Evolutionary conservation across 2,113 vertebrate genomes (phyloP), one percentile per base, ranked within the genome.

Genomic region (Stictonetta naevosa): DNA sequence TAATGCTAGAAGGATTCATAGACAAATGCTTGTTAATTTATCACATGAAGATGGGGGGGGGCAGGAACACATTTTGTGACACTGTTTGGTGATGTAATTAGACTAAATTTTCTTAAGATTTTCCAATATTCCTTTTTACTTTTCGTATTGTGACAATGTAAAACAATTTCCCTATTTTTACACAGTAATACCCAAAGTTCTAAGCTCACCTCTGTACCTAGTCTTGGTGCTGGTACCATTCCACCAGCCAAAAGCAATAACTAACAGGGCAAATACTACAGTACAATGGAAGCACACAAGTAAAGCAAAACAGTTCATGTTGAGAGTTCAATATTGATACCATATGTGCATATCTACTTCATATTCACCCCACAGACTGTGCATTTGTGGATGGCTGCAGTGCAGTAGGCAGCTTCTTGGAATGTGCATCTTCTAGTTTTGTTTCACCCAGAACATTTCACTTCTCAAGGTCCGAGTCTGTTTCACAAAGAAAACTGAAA

Each of bases 341-440:
- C 0, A 0, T 25, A 16, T 18, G 16, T 48, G 55, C 52, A 10
- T 16, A 13, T 4, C 10, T 74, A 3, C 10, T 60, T 91, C 33
- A 6, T 38, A 33, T 33, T 34, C 59, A 38, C 36, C 40, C 29
- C 34, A 13, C 46, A 15, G 26, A 29, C 42, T 56, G n/a, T 79
- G 44, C 6, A 2, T 63, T 34, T 18, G 48, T 34, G 62, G 48
- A 20, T 20, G 6, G 44, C 0, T 64, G 42, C 67, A 79, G 21
- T 23, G 13, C 21, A 72, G 36, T 46, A 85, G 58, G 28, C 5
- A 83, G 50, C 10, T 14, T 83, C 17, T 48, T 50, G 29, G 12
- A 38, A 26, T 4, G 8, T 15, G 19, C 22, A 5, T 53, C 29
- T 89, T 77, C 44, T 34, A 34, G 5, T 31, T 90, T 40, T 48